A percentile compares a stretch with the other conserved stretches of the same genome.
Evolutionary conservation across 2,888 invertebrate genomes (phyloP).

Genomic region (Chrysina gloriosa): DNA sequence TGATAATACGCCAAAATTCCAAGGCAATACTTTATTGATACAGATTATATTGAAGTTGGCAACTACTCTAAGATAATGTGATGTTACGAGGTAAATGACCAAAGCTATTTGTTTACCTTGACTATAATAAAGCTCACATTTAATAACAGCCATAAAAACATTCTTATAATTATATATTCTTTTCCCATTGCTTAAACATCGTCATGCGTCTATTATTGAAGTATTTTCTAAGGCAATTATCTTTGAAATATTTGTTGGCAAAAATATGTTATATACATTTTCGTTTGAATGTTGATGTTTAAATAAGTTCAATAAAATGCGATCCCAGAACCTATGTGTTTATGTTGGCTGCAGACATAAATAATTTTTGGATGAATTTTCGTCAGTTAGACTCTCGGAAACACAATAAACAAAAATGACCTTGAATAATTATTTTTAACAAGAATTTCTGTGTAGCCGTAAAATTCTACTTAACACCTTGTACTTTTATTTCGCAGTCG

Average conservation of each 20-base stretch:
- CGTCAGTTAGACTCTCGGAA: constrained; percentile 24
- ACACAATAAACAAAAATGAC: constrained; percentile 34
- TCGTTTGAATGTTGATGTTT: constrained; percentile 7
- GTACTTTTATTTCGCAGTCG: constrained; percentile 1
- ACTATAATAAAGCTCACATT: background rate
- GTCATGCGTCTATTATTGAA: background rate
- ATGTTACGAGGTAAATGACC: background rate
- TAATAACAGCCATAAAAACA: background rate
- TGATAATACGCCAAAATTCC: no score
- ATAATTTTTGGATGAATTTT: constrained; percentile 32
- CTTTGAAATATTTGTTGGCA: background rate
- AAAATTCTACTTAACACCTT: constrained; percentile 13
- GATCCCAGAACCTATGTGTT: constrained; percentile 11
- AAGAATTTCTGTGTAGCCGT: constrained; percentile 20
- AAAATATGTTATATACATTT: background rate
- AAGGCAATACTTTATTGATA: no score
- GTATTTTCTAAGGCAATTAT: background rate
- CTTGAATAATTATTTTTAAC: constrained; percentile 32
- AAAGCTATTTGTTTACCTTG: background rate
- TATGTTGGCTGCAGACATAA: constrained; percentile 25
- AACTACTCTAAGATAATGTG: no score
- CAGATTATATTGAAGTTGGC: no score
- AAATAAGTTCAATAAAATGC: constrained; percentile 15
- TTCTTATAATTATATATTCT: no score
- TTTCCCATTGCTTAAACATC: no score